These are phyloP conservation scores for Dryadula phaetusa DNA, from an alignment of 2,888 invertebrate genomes.

Conservation along the genomic window DNA sequence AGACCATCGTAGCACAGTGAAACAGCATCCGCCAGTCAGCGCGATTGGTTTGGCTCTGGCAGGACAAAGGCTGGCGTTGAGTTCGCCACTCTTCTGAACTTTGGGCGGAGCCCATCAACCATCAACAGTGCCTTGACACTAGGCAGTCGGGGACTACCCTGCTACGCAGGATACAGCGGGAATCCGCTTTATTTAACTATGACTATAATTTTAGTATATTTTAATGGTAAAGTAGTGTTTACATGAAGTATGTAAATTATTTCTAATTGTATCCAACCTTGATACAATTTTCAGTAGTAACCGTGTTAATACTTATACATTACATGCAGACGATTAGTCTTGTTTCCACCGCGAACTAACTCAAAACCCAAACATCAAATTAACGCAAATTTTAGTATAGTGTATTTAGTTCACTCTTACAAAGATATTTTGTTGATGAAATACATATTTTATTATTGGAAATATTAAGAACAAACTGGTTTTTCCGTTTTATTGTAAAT, in stretches of 20 bases:
- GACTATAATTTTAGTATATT: not conserved
- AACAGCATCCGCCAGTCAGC: no score
- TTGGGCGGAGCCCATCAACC: no score
- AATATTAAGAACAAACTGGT: not conserved
- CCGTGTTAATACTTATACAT: slow-evolving; percentile 1
- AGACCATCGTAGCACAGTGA: no score
- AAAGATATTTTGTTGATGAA: not conserved
- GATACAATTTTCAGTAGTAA: slow-evolving; percentile 16
- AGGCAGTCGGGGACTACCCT: no score
- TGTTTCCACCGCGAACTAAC: slow-evolving; percentile 14
- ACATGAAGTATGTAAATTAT: not conserved
- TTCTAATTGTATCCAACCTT: slow-evolving; percentile 6
- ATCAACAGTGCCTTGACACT: no score
- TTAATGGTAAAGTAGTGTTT: not conserved
- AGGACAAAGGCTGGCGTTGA: no score
- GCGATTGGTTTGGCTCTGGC: no score
- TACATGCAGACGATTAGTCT: slow-evolving; percentile 11
- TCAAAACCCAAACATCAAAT: slow-evolving; percentile 17
- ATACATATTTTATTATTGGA: not conserved
- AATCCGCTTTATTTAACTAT: no score
- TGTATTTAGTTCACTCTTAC: slow-evolving; percentile 21
- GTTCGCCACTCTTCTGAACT: no score
- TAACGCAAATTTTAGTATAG: slow-evolving; percentile 34
- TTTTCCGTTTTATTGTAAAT: not conserved
- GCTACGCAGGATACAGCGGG: no score